These are phyloP conservation scores for Tetraneura akinire DNA, from an alignment of 1,140 invertebrate species.

Conservation along the genomic window DNA sequence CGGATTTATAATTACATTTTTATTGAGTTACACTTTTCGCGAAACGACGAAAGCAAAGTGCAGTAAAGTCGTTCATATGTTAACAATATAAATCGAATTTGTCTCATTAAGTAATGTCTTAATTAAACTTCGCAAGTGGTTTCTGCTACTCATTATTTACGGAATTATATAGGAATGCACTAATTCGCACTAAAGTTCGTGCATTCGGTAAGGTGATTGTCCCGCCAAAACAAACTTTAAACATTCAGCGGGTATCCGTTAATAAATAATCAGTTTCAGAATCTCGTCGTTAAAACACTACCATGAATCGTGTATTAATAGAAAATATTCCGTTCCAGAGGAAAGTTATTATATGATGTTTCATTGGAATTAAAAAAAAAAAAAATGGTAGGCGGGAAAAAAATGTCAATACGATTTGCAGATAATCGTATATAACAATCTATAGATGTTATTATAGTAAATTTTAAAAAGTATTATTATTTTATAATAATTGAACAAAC, in stretches of 20 bases:
- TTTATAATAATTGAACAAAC: too few species aligned
- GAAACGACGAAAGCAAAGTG: neutral
- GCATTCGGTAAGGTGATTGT: neutral
- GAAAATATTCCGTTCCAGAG: too few species aligned
- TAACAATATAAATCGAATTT: neutral
- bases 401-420: too few species aligned
- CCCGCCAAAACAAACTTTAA: neutral
- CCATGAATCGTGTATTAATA: too few species aligned
- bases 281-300: neutral
- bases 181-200: neutral
- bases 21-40: neutral
- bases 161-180: neutral
- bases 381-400: too few species aligned
- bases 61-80: neutral
- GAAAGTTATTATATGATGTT: too few species aligned
- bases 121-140: conserved; percentile 9
- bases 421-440: too few species aligned
- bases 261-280: neutral
- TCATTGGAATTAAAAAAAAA: too few species aligned
- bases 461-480: too few species aligned
- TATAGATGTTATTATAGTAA: too few species aligned
- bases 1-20: conserved; percentile 11
- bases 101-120: conserved; percentile 11
- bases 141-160: neutral
- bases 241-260: neutral